A percentile compares a stretch with the other conserved stretches of the same genome.
These are phyloP conservation scores for Rhagonycha lutea DNA, from an alignment of 2,888 invertebrate genomes.

Conservation along the genomic window DNA sequence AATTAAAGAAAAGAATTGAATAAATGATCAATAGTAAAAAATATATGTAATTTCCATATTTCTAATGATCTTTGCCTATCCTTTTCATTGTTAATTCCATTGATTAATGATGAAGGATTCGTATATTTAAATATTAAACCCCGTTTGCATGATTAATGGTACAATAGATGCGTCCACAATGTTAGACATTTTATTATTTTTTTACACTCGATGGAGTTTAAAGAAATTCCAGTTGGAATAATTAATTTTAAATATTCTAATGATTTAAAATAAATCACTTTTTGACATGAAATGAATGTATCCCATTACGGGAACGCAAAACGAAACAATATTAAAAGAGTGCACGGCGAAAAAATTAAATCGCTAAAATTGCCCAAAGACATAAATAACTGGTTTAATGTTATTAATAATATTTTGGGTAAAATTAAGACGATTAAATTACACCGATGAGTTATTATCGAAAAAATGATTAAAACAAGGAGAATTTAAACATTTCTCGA, in stretches of 20 bases:
- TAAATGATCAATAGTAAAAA: constrained; percentile 17
- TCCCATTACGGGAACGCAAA: constrained; percentile 15
- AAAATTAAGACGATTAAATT: neutral
- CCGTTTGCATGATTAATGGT: constrained; percentile 34
- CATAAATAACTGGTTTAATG: neutral
- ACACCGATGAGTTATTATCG: neutral
- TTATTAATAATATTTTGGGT: neutral
- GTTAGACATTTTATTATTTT: constrained; percentile 29
- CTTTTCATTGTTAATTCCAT: constrained; percentile 30
- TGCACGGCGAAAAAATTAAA: constrained; percentile 15
- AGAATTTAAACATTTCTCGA: neutral
- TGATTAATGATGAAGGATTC: constrained; percentile 34
- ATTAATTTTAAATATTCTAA: constrained; percentile 35
- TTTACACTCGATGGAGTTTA: constrained; percentile 32
- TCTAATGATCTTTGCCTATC: constrained; percentile 31
- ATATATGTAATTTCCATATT: constrained; percentile 33
- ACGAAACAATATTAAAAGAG: constrained; percentile 14
- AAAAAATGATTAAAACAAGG: neutral
- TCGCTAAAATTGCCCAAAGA: constrained; percentile 2
- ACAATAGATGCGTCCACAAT: constrained; percentile 30
- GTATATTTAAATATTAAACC: constrained; percentile 32
- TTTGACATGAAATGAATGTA: constrained; percentile 27
- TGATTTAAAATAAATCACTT: constrained; percentile 32
- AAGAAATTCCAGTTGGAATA: constrained; percentile 28
- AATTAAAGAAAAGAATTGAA: neutral